Evolutionary conservation across 1,140 invertebrate species (phyloP), one percentile per base, ranked within the genome.

Genomic region (Orchesella cincta): DNA sequence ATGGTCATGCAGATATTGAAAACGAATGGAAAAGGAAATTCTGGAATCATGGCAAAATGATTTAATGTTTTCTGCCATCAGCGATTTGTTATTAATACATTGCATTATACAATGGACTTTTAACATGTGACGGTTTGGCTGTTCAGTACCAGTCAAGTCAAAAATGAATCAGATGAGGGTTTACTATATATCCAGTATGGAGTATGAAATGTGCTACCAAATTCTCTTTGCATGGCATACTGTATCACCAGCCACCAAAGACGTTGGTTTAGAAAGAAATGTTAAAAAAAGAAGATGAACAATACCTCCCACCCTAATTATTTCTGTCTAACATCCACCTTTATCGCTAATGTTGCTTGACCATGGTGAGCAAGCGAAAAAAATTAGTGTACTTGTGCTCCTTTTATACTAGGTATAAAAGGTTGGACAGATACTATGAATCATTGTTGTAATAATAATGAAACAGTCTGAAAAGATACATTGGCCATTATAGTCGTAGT

Each of bases 281-380:
- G 12, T 26, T 57, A 57, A 57, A 18, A 46, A 57, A 57, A 57
- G 52, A 12, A 57, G 62, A 67, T 67, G 62, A 67, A 67, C 31
- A 67, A 67, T 67, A 67, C 62, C 62, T 67, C 62, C 62, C 62
- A 67, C 62, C 62, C 62, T 67, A 67, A 67, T 67, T 67, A 67
- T 29, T 67, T 29, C 14, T 31, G 62, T 67, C 12, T 20, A 20
- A 12, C 20, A 20, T 46, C 20, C 39, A 46, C 20, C 39, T 46
- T 46, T n/a, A n/a, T n/a, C n/a, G n/a, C n/a, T n/a, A n/a, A n/a
- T n/a, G n/a, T n/a, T n/a, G n/a, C n/a, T n/a, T n/a, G n/a, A n/a
- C n/a, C n/a, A n/a, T n/a, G n/a, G n/a, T n/a, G n/a, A n/a, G n/a
- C n/a, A 46, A 46, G 39, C 39, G 39, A 46, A 46, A 20, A n/a